These are phyloP conservation scores for Scartelaos histophorus DNA, from an alignment of 2,113 vertebrate genomes.

Conservation along the genomic window DNA sequence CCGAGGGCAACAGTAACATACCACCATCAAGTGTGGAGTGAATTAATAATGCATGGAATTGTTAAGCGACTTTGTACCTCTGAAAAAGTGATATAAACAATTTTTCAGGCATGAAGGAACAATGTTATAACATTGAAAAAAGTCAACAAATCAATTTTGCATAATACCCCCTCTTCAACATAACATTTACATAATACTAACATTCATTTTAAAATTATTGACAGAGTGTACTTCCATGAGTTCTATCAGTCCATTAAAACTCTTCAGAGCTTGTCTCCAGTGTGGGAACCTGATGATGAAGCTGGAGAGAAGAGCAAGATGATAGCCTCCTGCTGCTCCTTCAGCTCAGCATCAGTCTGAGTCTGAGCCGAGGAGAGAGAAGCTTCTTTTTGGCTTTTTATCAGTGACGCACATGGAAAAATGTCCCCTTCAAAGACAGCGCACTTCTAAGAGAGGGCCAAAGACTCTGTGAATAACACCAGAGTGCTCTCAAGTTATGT, in stretches of 20 bases:
- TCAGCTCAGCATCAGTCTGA: constrained; percentile 31
- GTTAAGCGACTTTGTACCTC: too few relatives aligned
- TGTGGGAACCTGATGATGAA: constrained; percentile 39
- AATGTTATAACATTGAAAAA: too few relatives aligned
- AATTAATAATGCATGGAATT: too few relatives aligned
- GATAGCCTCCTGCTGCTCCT: constrained; percentile 53
- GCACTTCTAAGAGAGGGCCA: constrained; percentile 6
- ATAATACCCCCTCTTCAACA: too few relatives aligned
- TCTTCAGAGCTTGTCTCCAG: constrained; percentile 62
- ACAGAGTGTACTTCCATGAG: constrained; percentile 13
- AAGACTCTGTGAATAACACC: constrained; percentile 21
- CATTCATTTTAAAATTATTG: too few relatives aligned
- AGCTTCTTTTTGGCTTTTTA: constrained; percentile 18
- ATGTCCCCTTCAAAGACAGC: constrained; percentile 9
- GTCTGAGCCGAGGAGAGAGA: constrained; percentile 9
- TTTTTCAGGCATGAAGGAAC: too few relatives aligned
- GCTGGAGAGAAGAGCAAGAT: constrained; percentile 34
- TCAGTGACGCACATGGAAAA: constrained; percentile 21
- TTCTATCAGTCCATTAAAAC: constrained; percentile 60
- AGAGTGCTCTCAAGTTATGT: constrained; percentile 8
- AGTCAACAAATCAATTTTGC: too few relatives aligned
- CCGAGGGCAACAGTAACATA: too few relatives aligned
- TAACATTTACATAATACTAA: too few relatives aligned
- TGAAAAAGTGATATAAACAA: too few relatives aligned
- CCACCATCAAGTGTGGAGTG: too few relatives aligned